Evolutionary conservation across 2,113 vertebrate species (phyloP), one percentile per base, ranked within the genome.

Genomic region (Anhinga anhinga): DNA sequence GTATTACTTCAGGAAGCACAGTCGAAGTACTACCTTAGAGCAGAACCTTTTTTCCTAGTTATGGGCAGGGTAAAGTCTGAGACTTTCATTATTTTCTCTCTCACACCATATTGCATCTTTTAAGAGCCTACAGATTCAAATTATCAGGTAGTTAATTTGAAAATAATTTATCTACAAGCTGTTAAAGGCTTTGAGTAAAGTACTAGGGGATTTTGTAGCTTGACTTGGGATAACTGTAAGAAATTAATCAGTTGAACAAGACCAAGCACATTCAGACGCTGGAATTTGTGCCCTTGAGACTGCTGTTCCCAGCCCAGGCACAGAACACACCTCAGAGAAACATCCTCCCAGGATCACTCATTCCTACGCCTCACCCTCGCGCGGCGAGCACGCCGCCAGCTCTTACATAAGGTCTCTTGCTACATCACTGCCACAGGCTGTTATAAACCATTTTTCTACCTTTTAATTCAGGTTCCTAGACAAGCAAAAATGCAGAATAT

Each of bases 251-350:
- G 93, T 30, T 74, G 88, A 95, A 97, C 92, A 96, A 96, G 95
- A 96, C 95, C 93, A 96, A 95, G 95, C 95, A 96, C 94, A 96
- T 97, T 95, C 92, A 96, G 83, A 42, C 10, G 7, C 50, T 90
- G 93, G 92, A 95, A 96, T 97, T 95, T 91, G 96, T 95, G 97
- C 96, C 97, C 95, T 97, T 97, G 94, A 96, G 95, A 94, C 92
- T 92, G 93, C 88, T 96, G 96, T 95, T 97, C 97, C 95, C 93
- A 93, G 93, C 62, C 89, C 90, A 88, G 58, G 95, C 85, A 91
- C 86, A 87, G 95, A 96, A 94, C 95, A 96, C 95, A 92, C 95
- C 97, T 97, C 95, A 97, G 96, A 97, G 97, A 97, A 97, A 97
- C 90, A 97, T 96, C 96, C 92, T 88, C 82, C 83, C 96, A 96